Conservation (phyloP, 2,113 vertebrate species). For the Platycercus adscitus region DNA sequence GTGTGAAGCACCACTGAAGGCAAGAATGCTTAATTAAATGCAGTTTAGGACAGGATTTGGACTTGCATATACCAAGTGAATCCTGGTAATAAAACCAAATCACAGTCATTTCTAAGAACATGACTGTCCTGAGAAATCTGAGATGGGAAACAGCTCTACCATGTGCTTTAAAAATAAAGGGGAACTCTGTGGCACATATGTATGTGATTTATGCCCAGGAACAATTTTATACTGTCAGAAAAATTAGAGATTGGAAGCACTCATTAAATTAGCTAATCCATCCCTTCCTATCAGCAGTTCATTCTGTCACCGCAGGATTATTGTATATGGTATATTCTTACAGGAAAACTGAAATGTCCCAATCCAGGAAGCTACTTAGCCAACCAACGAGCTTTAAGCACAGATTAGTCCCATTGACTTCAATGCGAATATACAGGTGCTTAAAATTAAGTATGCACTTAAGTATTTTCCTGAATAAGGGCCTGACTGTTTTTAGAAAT, state of each 20-base stretch:
- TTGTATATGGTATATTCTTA: slow-evolving; percentile 10
- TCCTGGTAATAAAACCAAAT: slow-evolving; percentile 39
- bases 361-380: slow-evolving; percentile 28
- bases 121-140: slow-evolving; percentile 51
- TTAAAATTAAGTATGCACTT: slow-evolving; percentile 47
- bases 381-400: not conserved
- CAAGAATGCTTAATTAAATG: slow-evolving; percentile 31
- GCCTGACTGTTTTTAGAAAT: not conserved
- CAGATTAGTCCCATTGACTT: slow-evolving; percentile 31
- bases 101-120: slow-evolving; percentile 8
- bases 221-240: slow-evolving; percentile 63
- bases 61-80: not conserved
- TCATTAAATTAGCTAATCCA: slow-evolving; percentile 63
- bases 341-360: slow-evolving; percentile 15
- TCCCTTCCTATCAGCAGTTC: slow-evolving; percentile 59
- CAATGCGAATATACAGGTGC: slow-evolving; percentile 35
- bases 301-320: slow-evolving; percentile 59
- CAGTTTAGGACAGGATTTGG: slow-evolving; percentile 25
- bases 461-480: slow-evolving; percentile 33
- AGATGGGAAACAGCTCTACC: slow-evolving; percentile 43
- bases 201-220: slow-evolving; percentile 52
- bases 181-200: slow-evolving; percentile 46
- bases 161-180: slow-evolving; percentile 45
- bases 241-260: slow-evolving; percentile 55
- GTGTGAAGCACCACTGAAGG: not conserved